Evolutionary conservation across 2,888 invertebrate species (phyloP).

Genomic region (Hypolimnas misippus): DNA sequence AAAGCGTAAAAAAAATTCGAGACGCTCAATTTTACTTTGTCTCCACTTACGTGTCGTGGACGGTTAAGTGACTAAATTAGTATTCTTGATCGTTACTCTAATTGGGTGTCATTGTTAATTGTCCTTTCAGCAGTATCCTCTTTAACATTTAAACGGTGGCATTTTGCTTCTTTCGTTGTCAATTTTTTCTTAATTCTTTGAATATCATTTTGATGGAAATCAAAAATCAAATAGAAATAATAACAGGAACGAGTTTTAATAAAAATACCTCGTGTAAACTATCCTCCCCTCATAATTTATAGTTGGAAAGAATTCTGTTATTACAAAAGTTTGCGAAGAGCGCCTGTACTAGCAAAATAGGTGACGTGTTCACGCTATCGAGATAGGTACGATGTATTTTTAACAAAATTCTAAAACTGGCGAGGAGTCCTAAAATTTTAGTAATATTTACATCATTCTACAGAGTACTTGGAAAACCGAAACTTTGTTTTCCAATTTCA

Average conservation of each 20-base stretch:
- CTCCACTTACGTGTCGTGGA: constrained; percentile 55
- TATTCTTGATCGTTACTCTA: constrained; percentile 62
- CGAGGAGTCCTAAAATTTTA: neutral
- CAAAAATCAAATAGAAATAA: constrained; percentile 29
- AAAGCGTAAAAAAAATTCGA: constrained; percentile 26
- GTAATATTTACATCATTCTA: no score
- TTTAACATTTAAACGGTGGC: constrained; percentile 41
- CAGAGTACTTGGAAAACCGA: no score
- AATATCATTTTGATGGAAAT: neutral
- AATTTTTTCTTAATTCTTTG: neutral
- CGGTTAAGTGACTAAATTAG: constrained; percentile 61
- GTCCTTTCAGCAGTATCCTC: constrained; percentile 43
- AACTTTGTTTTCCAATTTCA: neutral
- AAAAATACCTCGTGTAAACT: constrained; percentile 45
- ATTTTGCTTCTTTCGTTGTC: constrained; percentile 14
- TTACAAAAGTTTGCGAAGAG: constrained; percentile 45
- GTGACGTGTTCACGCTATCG: constrained; percentile 33
- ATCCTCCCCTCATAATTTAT: constrained; percentile 46
- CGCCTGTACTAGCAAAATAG: constrained; percentile 38
- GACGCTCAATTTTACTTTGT: constrained; percentile 57
- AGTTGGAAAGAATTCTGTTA: constrained; percentile 47
- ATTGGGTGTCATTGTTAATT: constrained; percentile 60
- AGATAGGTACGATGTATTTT: constrained; percentile 1
- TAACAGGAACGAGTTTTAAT: constrained; percentile 27
- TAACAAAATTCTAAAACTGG: neutral